These are phyloP conservation scores for Camponotus vicinus DNA, from an alignment of 1,140 invertebrate species.

Conservation along the genomic window DNA sequence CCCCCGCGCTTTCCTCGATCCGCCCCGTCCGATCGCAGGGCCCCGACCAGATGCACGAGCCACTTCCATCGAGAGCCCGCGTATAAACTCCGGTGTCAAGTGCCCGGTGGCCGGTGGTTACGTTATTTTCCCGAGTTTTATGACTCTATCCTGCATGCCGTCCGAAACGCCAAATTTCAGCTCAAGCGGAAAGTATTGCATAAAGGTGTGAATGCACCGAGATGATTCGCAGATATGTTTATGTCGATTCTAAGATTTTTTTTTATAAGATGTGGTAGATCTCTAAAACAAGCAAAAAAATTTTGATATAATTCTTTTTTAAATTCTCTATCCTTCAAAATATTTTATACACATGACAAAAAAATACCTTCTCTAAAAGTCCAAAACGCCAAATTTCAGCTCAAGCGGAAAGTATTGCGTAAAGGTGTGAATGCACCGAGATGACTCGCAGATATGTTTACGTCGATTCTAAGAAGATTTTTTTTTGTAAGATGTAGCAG, in stretches of 20 bases:
- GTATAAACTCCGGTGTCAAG: conserved; percentile 47
- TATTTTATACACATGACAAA: too few relatives aligned
- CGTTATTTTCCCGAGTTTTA: conserved; percentile 50
- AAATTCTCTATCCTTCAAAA: too few relatives aligned
- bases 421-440: too few relatives aligned
- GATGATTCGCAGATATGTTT: conserved; percentile 18
- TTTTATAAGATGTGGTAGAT: not conserved
- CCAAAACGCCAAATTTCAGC: too few relatives aligned
- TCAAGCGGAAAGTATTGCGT: too few relatives aligned
- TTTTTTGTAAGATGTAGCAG: not conserved
- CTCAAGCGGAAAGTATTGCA: not conserved
- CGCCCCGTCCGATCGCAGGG: not conserved
- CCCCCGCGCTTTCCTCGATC: not conserved
- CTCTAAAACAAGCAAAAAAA: not conserved
- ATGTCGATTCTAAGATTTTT: not conserved
- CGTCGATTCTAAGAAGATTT: not conserved
- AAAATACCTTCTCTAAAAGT: not conserved
- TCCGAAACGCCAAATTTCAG: not conserved
- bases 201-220: not conserved
- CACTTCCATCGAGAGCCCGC: conserved; percentile 8
- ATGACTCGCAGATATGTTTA: too few relatives aligned
- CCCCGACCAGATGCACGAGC: conserved; percentile 20
- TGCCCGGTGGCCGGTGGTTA: conserved; percentile 33
- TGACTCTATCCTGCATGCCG: conserved; percentile 39
- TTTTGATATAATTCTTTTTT: not conserved